Base-by-base conservation (phyloP, 2,888 invertebrate genomes). In the Augochlorella aurata region DNA sequence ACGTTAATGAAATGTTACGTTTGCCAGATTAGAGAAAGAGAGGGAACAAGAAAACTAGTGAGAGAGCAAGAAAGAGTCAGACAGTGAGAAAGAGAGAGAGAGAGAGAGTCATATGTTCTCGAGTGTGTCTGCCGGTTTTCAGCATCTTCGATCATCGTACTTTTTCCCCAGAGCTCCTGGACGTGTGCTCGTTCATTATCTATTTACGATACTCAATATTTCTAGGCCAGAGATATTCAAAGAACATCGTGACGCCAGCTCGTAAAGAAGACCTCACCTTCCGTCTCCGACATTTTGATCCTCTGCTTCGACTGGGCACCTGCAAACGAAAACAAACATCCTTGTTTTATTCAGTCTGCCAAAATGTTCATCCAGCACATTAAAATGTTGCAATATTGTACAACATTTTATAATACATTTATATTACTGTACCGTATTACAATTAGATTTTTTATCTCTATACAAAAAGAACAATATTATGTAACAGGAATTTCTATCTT, bases 211-310 rank as follows among this genome's bases (percentile, higher is more conserved):
- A 83, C 73, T 47, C 82, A 83, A 76, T 79, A 82, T 82, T 83
- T 79, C 71, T 84, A 84, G 83, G 74, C 76, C 79, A 50, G 70
- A 69, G 77, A 82, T 77, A 80, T 76, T 87, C 87, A 85, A 87
- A 80, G 76, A 82, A 86, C 78, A 74, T 77, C 80, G 82, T 85
- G 75, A 83, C 79, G 80, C 78, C 81, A 61, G 81, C 79, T 87
- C 83, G 79, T 75, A 83, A 87, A 85, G 77, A 49, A 81, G 85
- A 83, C 85, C 90, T 90, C 89, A 93, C 93, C 93, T 93, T 93
- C 91, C 86, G 86, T 85, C 88, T 90, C 92, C 89, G 93, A 93
- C 93, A 93, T 93, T 89, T 87, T 86, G 83, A 80, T 89, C 86
- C 86, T 77, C 85, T 77, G 84, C 79, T 85, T 85, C 74, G 80